Evolutionary conservation across 1,140 invertebrate genomes (phyloP), one percentile per base, ranked within the genome.

Genomic region (Rhagoletis pomonella): DNA sequence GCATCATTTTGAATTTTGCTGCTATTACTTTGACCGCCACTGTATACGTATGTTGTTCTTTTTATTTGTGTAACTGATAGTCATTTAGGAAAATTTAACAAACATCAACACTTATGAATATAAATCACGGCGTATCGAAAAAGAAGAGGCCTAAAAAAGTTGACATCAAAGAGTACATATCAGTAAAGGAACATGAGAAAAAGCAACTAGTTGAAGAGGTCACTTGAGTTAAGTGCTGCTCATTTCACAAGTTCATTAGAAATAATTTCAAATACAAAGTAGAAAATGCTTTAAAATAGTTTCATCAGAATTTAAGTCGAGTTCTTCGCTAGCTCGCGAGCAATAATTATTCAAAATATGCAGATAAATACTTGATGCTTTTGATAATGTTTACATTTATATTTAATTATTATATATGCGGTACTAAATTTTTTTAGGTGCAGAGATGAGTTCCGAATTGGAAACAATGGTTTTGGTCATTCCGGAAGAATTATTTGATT

Each of bases 271-370:
- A 62, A 62, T 62, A 62, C 17, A 62, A 17, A 3, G 3, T 62
- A 4, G 3, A 62, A 12, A 17, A 62, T 4, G 12, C 14, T 62
- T 62, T 62, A 62, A 3, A 62, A 62, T 17, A 17, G 14, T 62
- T 10, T 10, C 12, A 14, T 14, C 60, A 12, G 3, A 62, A 62
- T 62, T 62, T n/a, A n/a, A n/a, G n/a, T n/a, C n/a, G n/a, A n/a
- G n/a, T n/a, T n/a, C n/a, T n/a, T n/a, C n/a, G n/a, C 17, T n/a
- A 17, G 39, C 67, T 73, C 67, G 67, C 67, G 44, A 73, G 42
- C 17, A n/a, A 42, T 47, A 73, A 17, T 55, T 6, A 6, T 55
- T 55, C 50, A 29, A 3, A 29, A 67, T 10, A 67, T 42, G 39
- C 29, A 65, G 9, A 67, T 73, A 73, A 73, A 17, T 47, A 42